Percentiles rank a stretch among this genome's conserved stretches.
These are phyloP conservation scores for Caenorhabditis sinica DNA, from an alignment of 2,888 invertebrate species.

Conservation along the genomic window DNA sequence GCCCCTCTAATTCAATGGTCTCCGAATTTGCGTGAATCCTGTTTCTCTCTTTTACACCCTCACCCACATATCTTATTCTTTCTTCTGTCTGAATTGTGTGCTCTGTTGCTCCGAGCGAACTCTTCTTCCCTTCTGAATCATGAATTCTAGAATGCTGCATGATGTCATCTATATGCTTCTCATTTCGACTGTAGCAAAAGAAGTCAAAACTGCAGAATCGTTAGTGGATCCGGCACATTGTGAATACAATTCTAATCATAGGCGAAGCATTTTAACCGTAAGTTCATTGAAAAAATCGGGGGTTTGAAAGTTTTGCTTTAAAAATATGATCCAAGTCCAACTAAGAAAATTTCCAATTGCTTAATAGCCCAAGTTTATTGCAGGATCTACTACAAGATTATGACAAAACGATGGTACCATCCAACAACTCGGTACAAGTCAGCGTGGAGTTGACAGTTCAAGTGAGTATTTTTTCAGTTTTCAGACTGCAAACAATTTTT, in stretches of 20 bases:
- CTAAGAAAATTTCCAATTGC: too few species aligned
- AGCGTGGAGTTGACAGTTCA: constrained; percentile 82
- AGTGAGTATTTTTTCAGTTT: constrained; percentile 61
- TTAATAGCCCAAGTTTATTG: neutral
- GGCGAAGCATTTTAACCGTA: constrained; percentile 77
- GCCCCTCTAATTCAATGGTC: constrained; percentile 60
- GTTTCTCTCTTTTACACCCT: constrained; percentile 23
- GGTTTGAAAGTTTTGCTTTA: too few species aligned
- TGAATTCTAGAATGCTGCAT: constrained; percentile 63
- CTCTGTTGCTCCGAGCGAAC: constrained; percentile 35
- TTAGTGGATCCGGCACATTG: constrained; percentile 43
- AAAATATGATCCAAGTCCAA: too few species aligned
- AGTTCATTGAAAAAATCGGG: constrained; percentile 10
- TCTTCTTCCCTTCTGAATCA: constrained; percentile 4
- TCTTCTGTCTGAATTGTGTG: constrained; percentile 14
- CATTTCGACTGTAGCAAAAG: constrained; percentile 60
- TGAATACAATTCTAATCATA: constrained; percentile 76
- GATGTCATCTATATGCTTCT: constrained; percentile 67
- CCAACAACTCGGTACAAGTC: constrained; percentile 81
- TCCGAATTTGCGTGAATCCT: constrained; percentile 58
- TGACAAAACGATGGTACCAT: constrained; percentile 83
- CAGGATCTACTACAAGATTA: constrained; percentile 79
- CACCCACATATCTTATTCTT: too few species aligned
- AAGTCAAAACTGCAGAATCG: constrained; percentile 34
- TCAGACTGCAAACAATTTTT: neutral